Evolutionary conservation across 2,797 vertebrate genomes (phyloP), one percentile per base, ranked within the genome.

Genomic region (Dryobates pubescens): DNA sequence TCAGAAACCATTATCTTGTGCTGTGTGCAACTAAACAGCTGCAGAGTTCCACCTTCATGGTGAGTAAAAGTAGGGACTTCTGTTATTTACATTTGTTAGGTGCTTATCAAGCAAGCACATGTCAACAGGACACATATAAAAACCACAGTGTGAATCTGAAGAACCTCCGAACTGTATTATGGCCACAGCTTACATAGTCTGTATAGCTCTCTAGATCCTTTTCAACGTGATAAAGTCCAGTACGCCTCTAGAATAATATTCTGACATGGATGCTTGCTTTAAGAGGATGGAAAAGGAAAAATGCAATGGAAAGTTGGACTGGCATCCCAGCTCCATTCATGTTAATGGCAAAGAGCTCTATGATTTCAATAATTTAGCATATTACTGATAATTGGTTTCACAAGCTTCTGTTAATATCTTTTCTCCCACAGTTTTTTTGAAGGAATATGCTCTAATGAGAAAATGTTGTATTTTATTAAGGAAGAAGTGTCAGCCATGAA

Each of bases 291-390:
- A 70, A 75, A 51, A 64, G 10, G 27, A 65, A 91, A 82, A 93
- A 68, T 61, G 32, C 10, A 34, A 36, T 32, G 61, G 53, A 78
- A 94, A 76, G 26, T 58, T 58, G 53, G 24, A 80, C 27, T 70
- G 54, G 10, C 8, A 64, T 56, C 18, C 6, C 14, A 67, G 64
- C 2, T 20, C 19, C 4, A 43, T 12, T 76, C 36, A 63, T 23
- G 19, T 56, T 75, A 81, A 75, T 75, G 49, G 45, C 34, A 86
- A 78, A 85, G 36, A 78, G 43, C 41, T n/a, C 10, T 77, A 23
- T n/a, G 43, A 90, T 81, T 91, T 79, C 87, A 93, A 89, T 86
- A 80, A 87, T 94, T 91, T 81, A 83, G 27, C 73, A 83, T 90
- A 87, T 79, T 82, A 47, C 34, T 63, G 89, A 93, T 94, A 81